Base-by-base conservation (phyloP, 2,113 vertebrate genomes). In the Acinonyx jubatus region DNA sequence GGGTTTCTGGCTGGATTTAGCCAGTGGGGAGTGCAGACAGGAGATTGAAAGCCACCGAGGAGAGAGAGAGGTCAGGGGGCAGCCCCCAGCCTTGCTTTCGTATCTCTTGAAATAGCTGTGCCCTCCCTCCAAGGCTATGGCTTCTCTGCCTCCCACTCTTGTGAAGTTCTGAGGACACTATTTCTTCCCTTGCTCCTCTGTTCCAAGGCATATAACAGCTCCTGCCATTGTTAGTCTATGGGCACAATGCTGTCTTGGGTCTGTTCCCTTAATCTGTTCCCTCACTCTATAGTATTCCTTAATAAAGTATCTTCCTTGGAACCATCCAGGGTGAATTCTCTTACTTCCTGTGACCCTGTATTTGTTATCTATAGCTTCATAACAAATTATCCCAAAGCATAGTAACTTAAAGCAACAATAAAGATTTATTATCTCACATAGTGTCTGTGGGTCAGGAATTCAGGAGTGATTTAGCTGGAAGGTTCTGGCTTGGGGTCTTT, bases 401-500 rank as follows among this genome's bases (percentile, higher is more conserved):
- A n/a, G n/a, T 61, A 36, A 48, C 76, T 91, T 91, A 48, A 93
- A 94, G 76, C 69, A 79, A 63, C 38, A 84, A 57, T 89, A n/a
- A 38, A 48, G 25, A 79, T 93, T 63, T 68, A 31, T 83, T 45
- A 68, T 61, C 74, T 88, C 78, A 65, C 9, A 41, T 27, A 48
- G 36, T 18, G 76, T 91, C 94, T 45, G 23, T 88, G 92, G 66
- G 66, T 93, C 71, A 5, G 87, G 50, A 76, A 93, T 89, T 93
- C 66, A 85, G 87, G 63, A 90, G 38, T 94, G 76, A 91, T 71
- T 96, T 94, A 76, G 76, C 78, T 91, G 27, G 48, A 89, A 93
- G 78, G 18, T 88, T 74, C 94, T 90, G 33, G 38, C 13, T 48
- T 57, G 52, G 29, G 33, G 23, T 55, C 69, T 78, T 19, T 94